phyloP scores from a whole-genome alignment of 2,113 vertebrate genomes.

The Tenrec ecaudatus region DNA sequence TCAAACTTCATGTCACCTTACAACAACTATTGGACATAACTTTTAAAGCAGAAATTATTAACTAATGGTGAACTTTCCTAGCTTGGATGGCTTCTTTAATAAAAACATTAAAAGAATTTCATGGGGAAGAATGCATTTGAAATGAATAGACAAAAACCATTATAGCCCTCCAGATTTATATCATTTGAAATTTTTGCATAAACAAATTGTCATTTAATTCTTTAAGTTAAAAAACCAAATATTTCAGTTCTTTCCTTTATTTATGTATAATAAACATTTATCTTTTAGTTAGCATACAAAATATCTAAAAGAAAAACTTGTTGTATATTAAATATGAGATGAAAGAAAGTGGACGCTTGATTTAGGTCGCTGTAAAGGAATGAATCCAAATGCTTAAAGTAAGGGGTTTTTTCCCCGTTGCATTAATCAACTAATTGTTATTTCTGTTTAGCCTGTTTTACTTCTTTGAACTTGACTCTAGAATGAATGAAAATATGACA shows the following conservation, averaged over 20 bases:
- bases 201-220: not conserved
- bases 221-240: not conserved
- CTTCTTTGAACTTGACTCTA: slow-evolving; percentile 27
- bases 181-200: not conserved
- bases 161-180: not conserved
- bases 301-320: not conserved
- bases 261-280: not conserved
- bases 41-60: not conserved
- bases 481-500: slow-evolving; percentile 36
- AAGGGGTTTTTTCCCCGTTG: not conserved
- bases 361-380: not conserved
- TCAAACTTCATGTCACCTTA: not conserved
- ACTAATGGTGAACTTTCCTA: not conserved
- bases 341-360: not conserved
- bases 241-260: not conserved
- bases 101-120: not conserved
- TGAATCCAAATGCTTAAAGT: not conserved
- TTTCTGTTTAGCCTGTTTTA: slow-evolving; percentile 25
- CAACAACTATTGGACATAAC: not conserved
- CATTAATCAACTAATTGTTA: slow-evolving; percentile 35
- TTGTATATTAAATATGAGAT: not conserved
- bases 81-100: not conserved
- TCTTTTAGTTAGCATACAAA: not conserved
- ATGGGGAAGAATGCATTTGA: not conserved
- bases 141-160: not conserved